A percentile compares a stretch with the other conserved stretches of the same genome.
Evolutionary conservation across 2,888 invertebrate species (phyloP).

Genomic region (Philaethria dido): DNA sequence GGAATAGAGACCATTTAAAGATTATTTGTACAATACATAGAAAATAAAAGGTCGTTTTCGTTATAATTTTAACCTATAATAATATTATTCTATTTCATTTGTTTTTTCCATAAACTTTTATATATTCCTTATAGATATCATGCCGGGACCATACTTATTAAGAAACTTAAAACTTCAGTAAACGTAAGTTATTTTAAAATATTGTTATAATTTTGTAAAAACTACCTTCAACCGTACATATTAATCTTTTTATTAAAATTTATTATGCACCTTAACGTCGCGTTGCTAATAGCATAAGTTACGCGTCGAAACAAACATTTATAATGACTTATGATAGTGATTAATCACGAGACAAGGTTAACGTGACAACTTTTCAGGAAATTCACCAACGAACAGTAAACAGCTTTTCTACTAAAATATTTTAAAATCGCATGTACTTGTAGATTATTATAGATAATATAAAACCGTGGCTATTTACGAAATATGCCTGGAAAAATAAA

Average conservation of each 20-base stretch:
- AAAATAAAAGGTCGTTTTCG: too few species aligned
- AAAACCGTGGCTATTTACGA: not conserved
- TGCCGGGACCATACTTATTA: too few species aligned
- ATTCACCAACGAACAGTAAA: not conserved
- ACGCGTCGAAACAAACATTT: slow-evolving; percentile 9
- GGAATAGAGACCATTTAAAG: too few species aligned
- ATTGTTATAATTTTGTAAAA: not conserved
- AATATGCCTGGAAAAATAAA: too few species aligned
- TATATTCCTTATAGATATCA: too few species aligned
- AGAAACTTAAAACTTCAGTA: too few species aligned
- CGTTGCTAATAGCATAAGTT: slow-evolving; percentile 10
- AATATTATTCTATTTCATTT: too few species aligned
- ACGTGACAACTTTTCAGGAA: slow-evolving; percentile 18
- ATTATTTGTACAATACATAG: too few species aligned
- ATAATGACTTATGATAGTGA: slow-evolving; percentile 25
- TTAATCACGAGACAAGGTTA: slow-evolving; percentile 36
- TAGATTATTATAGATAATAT: not conserved
- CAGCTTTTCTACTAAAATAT: not conserved
- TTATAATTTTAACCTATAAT: too few species aligned
- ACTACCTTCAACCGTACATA: not conserved
- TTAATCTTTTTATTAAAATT: slow-evolving; percentile 9
- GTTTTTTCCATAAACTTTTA: too few species aligned
- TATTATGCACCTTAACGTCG: slow-evolving; percentile 15
- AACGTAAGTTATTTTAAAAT: too few species aligned
- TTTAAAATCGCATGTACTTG: not conserved